These are phyloP conservation scores for Paramormyrops kingsleyae DNA, from an alignment of 2,113 vertebrate species.

Conservation along the genomic window DNA sequence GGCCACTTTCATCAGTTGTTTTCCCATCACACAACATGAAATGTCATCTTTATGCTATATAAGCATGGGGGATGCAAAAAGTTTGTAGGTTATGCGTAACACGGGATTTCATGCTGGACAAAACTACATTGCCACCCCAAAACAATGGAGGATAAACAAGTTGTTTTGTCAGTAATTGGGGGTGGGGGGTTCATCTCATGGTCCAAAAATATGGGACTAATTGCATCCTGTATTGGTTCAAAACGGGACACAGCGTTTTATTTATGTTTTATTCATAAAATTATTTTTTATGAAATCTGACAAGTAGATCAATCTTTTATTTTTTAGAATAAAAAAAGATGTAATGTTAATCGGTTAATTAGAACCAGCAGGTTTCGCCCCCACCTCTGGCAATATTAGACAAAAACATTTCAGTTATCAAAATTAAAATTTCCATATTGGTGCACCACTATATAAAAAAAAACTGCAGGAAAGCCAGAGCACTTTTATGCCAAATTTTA, in stretches of 20 bases:
- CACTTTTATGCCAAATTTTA: not conserved
- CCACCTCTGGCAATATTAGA: not conserved
- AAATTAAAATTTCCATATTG: not conserved
- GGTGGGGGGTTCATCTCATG: not conserved
- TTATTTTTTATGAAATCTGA: not conserved
- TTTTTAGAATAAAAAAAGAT: not conserved
- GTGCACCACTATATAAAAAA: not conserved
- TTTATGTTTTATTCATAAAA: not conserved
- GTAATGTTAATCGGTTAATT: not conserved
- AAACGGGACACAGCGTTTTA: not conserved
- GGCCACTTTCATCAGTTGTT: not conserved
- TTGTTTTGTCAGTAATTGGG: not conserved
- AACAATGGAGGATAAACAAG: not conserved
- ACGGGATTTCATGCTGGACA: not conserved
- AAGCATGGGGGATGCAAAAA: not conserved
- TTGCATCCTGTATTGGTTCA: not conserved
- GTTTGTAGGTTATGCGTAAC: not conserved
- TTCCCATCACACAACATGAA: not conserved
- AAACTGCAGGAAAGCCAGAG: not conserved
- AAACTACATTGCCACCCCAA: not conserved
- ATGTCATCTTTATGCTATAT: not conserved
- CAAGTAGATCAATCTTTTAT: not conserved
- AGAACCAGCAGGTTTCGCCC: not conserved
- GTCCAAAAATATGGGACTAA: not conserved
- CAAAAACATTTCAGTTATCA: not conserved